A percentile compares a stretch with the other conserved stretches of the same genome.
These are phyloP conservation scores for Teinopalpus imperialis DNA, from an alignment of 2,888 invertebrate species.

Conservation along the genomic window DNA sequence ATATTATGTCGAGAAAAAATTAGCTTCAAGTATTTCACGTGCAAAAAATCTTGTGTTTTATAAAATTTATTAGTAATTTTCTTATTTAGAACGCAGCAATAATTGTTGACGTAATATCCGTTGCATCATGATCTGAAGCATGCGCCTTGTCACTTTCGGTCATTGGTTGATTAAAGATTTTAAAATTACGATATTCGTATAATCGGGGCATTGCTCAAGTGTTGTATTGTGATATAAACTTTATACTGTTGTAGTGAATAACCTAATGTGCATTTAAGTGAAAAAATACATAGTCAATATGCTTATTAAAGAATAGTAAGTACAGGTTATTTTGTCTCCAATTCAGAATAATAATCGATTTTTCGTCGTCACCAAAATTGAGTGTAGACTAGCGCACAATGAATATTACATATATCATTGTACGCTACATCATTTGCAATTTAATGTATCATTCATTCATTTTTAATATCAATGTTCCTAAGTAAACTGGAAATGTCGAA, in stretches of 20 bases:
- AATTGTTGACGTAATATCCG: slow-evolving; percentile 81
- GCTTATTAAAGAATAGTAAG: slow-evolving; percentile 89
- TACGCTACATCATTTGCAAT: slow-evolving; percentile 16
- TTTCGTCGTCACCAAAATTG: slow-evolving; percentile 42
- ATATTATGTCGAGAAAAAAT: too few species aligned
- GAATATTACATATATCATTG: too few species aligned
- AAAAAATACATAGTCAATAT: slow-evolving; percentile 76
- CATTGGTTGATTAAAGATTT: slow-evolving; percentile 73
- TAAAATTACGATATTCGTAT: slow-evolving; percentile 70
- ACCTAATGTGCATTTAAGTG: slow-evolving; percentile 79
- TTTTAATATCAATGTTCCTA: too few species aligned
- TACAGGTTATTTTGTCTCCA: slow-evolving; percentile 70
- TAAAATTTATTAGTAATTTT: too few species aligned
- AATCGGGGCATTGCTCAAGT: slow-evolving; percentile 74
- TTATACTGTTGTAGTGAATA: slow-evolving; percentile 74
- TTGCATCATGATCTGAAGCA: slow-evolving; percentile 83
- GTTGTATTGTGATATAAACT: slow-evolving; percentile 76
- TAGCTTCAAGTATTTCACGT: too few species aligned
- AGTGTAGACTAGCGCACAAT: too few species aligned
- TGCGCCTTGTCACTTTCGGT: slow-evolving; percentile 82
- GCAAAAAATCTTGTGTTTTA: too few species aligned
- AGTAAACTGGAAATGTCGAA: slow-evolving; percentile 26
- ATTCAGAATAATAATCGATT: slow-evolving; percentile 72
- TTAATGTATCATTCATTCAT: too few species aligned
- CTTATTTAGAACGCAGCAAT: slow-evolving; percentile 35